Evolutionary conservation across 2,113 vertebrate species (phyloP).

Genomic region (Scophthalmus maximus): DNA sequence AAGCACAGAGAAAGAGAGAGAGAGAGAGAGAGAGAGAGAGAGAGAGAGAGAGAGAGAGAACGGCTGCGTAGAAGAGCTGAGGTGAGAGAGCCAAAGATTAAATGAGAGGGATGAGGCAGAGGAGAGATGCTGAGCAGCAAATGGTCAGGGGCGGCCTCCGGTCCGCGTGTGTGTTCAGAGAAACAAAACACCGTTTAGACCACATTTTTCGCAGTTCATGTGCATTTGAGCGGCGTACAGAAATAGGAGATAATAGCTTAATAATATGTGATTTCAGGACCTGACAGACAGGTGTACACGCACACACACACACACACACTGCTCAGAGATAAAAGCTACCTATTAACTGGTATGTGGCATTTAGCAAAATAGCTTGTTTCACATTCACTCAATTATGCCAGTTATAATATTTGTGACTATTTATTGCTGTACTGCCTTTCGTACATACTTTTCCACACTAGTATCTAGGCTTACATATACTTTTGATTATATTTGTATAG

Average conservation of each 20-base stretch:
- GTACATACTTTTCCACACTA: no score
- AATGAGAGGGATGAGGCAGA: constrained; percentile 60
- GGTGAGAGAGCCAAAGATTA: constrained; percentile 45
- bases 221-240: constrained; percentile 50
- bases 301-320: background rate
- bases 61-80: constrained; percentile 20
- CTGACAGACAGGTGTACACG: constrained; percentile 1
- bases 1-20: no score
- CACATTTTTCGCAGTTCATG: constrained; percentile 38
- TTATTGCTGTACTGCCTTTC: no score
- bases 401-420: no score
- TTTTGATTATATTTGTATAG: background rate
- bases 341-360: background rate
- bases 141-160: constrained; percentile 69
- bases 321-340: background rate
- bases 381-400: no score
- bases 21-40: no score
- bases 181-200: constrained; percentile 61
- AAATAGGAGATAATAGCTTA: constrained; percentile 58
- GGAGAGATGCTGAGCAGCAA: constrained; percentile 58
- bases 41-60: constrained; percentile 33
- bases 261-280: constrained; percentile 65
- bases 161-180: constrained; percentile 44
- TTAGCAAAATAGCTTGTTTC: background rate
- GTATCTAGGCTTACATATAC: background rate